These are phyloP conservation scores for Pandemis heparana DNA, from an alignment of 2,888 invertebrate genomes.

Conservation along the genomic window DNA sequence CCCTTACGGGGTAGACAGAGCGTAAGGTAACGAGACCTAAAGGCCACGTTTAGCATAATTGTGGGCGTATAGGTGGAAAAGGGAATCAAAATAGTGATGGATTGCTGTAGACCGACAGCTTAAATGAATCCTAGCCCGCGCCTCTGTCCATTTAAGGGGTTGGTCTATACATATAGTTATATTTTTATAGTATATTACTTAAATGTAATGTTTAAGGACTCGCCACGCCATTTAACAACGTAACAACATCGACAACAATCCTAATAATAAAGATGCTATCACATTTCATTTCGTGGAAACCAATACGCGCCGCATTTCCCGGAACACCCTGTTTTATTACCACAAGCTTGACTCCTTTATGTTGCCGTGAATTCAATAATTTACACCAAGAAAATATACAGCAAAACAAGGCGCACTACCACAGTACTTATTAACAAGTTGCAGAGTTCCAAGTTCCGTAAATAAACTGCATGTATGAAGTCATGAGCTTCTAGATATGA, in stretches of 20 bases:
- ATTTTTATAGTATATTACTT: no score
- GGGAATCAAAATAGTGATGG: no score
- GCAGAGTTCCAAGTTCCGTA: slow-evolving; percentile 17
- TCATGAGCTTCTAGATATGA: slow-evolving; percentile 19
- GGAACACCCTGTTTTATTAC: slow-evolving; percentile 25
- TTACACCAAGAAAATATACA: slow-evolving; percentile 25
- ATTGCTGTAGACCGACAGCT: no score
- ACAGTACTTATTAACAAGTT: not conserved
- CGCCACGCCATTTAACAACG: not conserved
- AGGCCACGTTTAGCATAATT: no score
- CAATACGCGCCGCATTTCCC: slow-evolving; percentile 16
- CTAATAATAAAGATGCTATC: slow-evolving; percentile 11
- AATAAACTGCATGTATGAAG: slow-evolving; percentile 9
- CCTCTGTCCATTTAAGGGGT: no score
- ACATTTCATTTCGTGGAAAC: slow-evolving; percentile 32
- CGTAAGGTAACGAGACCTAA: no score
- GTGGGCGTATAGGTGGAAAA: no score
- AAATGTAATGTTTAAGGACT: not conserved
- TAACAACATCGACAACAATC: not conserved
- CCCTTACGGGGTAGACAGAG: no score
- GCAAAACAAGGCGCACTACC: slow-evolving; percentile 5
- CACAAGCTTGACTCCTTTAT: slow-evolving; percentile 35
- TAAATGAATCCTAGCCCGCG: no score
- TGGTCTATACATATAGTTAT: no score
- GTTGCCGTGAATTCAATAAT: slow-evolving; percentile 37